Base-by-base conservation (phyloP, 2,888 invertebrate species). In the Hypolimnas misippus region DNA sequence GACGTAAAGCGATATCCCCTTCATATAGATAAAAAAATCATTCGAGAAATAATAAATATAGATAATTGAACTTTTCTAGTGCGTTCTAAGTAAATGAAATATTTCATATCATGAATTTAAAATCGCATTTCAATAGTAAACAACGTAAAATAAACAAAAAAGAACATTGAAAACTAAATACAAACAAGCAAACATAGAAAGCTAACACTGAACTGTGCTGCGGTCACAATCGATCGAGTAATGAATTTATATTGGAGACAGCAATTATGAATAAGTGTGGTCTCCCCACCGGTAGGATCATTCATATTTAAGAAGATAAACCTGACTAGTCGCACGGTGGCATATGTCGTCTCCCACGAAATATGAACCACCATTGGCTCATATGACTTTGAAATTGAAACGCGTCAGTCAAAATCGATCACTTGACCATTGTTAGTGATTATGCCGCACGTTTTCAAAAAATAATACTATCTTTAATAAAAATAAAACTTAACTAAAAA, bases 401-500 rank as follows among this genome's bases (percentile, higher is more conserved):
- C 86, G 89, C 89, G 89, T 89, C 87, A 87, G 65, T 77, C 77
- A 68, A 81, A 83, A 86, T 88, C 84, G 76, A 89, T 83, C 84
- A 86, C 69, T 82, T 70, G 38, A 40, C 62, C 68, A 66, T 57
- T 12, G 62, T 69, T 61, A 54, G 62, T 70, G 71, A 76, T 66
- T 57, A 68, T 57, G 65, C 57, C 60, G 73, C 75, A 81, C 85
- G 86, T 74, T 52, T 54, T 55, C n/a, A 31, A 46, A 33, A 57
- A 55, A 33, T 17, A 55, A 16, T 31, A 49, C 31, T n/a, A 46
- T 14, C 38, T 44, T 21, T 5, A 1, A 46, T 21, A 21, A 3
- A 42, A 42, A 10, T 17, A 17, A 16, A 16, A 42, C 7, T 17
- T 8, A 10, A 10, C n/a, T 42, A 2, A 17, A 19, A 10, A 0